Evolutionary conservation across 2,888 invertebrate genomes (phyloP), one percentile per base, ranked within the genome.

Genomic region (Callyntrura sp.): DNA sequence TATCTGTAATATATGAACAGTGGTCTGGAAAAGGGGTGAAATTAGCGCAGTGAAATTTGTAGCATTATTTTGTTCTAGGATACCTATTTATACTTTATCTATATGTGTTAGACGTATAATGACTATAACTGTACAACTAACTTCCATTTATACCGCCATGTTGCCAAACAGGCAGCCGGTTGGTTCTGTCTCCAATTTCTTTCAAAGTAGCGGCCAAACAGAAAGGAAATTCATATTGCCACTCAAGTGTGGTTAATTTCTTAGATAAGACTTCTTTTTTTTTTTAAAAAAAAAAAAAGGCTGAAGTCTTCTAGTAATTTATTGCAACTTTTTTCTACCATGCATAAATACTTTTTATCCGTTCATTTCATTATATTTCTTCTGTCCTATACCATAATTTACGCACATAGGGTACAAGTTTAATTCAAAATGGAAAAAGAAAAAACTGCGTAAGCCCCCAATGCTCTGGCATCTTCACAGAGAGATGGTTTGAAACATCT

Each of bases 281-380:
- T n/a, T n/a, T n/a, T n/a, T n/a, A 90, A 90, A 85, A n/a, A n/a
- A n/a, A n/a, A n/a, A n/a, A n/a, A n/a, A n/a, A n/a, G n/a, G n/a
- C n/a, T 65, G 85, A 84, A 89, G 79, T 85, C 62, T 81, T 65
- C 23, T 20, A 17, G 90, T 85, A 90, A 90, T 90, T 90, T 90
- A 85, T 90, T 90, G 51, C 73, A 79, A 43, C 70, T 89, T 90
- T 79, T 82, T 62, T 90, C 82, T 60, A 57, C 85, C 81, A 90
- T 85, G 85, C 90, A 90, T 90, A 85, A 90, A 90, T 85, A 85
- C 79, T 78, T 81, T 84, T 89, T 84, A 89, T 89, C 88, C 88
- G 55, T 48, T 70, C 68, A 70, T 90, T 81, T 90, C 76, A 84
- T 78, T 78, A 60, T 83, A 73, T 84, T 84, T n/a, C n/a, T 85